Evolutionary conservation across 1,140 invertebrate species (phyloP).

Genomic region (Aphelenchoides besseyi): DNA sequence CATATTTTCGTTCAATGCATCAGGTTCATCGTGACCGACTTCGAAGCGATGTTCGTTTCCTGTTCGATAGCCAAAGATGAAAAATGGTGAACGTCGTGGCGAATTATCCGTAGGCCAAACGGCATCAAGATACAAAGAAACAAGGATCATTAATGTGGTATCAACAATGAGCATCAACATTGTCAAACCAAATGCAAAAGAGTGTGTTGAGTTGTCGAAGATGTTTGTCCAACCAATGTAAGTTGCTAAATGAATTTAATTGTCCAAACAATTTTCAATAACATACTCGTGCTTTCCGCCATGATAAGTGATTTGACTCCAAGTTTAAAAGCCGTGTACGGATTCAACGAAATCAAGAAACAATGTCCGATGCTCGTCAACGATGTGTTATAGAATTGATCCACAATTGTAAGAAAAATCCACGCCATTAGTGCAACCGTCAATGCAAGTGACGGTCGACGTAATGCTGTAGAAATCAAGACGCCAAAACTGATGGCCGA

Average conservation of each 20-base stretch:
- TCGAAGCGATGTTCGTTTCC: neutral
- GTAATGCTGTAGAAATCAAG: slow-evolving; percentile 25
- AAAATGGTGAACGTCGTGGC: slow-evolving; percentile 39
- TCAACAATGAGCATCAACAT: slow-evolving; percentile 47
- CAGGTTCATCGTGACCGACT: slow-evolving; percentile 30
- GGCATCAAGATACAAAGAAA: slow-evolving; percentile 44
- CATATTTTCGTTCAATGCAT: slow-evolving; percentile 22
- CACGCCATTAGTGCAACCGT: slow-evolving; percentile 15
- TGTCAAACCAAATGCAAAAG: slow-evolving; percentile 39
- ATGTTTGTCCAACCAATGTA: slow-evolving; percentile 42
- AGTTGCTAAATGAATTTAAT: slow-evolving; percentile 32
- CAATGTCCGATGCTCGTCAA: slow-evolving; percentile 31
- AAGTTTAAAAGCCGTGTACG: slow-evolving; percentile 41
- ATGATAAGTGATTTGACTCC: slow-evolving; percentile 29
- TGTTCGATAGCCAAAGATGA: slow-evolving; percentile 19
- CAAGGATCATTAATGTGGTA: slow-evolving; percentile 27
- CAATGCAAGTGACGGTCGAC: slow-evolving; percentile 17
- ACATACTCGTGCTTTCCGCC: slow-evolving; percentile 38
- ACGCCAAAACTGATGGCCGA: slow-evolving; percentile 24
- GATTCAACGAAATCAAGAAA: slow-evolving; percentile 39
- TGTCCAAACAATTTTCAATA: neutral
- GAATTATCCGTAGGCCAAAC: slow-evolving; percentile 47
- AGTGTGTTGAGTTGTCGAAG: slow-evolving; percentile 22
- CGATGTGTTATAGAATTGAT: slow-evolving; percentile 27
- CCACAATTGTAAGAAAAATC: slow-evolving; percentile 15